Base-by-base conservation (phyloP, 2,888 invertebrate genomes). In the Adelphocoris suturalis region DNA sequence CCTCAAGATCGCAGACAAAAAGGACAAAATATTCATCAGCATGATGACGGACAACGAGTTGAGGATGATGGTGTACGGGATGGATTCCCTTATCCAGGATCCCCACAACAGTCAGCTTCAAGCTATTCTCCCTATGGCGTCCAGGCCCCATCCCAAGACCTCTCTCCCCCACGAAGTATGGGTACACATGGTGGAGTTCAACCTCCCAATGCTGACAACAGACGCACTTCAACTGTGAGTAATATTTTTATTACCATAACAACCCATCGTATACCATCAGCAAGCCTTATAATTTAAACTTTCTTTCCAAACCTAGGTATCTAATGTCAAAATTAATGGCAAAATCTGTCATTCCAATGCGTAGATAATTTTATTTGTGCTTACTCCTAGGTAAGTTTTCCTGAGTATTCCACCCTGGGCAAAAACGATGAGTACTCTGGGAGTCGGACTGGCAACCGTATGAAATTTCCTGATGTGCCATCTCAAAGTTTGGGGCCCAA, bases 111-210 rank as follows among this genome's bases (percentile, higher is more conserved):
- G 14, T 14, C 86, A 61, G 86, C 86, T 27, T 68, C 57, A 23
- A 57, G 23, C 61, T 68, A 28, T n/a, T 16, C 84, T 16, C 4
- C 84, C 0, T 84, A 55, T 16, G 68, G 37, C 23, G 37, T 55
- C n/a, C n/a, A 55, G 52, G 19, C 27, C 9, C 75, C 86, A 47
- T 11, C 75, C 7, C 86, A 47, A 47, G 47, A 47, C 0, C 86
- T 75, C 48, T n/a, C 52, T 12, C 86, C 86, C 5, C 86, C 86
- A n/a, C 47, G 13, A 11, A 47, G 48, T 46, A 48, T 55, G 11
- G 61, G 78, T 23, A 78, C 55, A 19, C 88, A 88, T 68, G 80
- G 78, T 9, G 88, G 88, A 19, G 88, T 88, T 2, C 88, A 88
- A 23, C 88, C 88, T 52, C 88, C 88, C 12, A 88, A 61, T 27